Conservation (phyloP, 2,797 vertebrate genomes). For the Rhinatrema bivittatum region DNA sequence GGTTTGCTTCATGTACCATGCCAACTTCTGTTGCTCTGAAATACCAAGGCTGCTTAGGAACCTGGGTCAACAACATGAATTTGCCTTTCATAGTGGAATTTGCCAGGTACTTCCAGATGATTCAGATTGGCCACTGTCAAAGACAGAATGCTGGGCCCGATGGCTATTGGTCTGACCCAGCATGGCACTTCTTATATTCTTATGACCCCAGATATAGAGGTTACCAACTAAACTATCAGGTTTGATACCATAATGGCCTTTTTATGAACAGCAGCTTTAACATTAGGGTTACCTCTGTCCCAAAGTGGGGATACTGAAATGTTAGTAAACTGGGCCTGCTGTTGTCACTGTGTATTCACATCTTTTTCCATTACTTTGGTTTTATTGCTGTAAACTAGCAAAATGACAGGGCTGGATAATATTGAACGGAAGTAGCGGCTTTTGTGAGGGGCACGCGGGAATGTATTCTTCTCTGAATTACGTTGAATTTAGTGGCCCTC, state of each 20-base stretch:
- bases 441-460: slow-evolving; percentile 33
- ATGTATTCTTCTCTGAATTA: slow-evolving; percentile 11
- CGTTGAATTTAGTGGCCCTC: slow-evolving; percentile 36
- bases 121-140: no score
- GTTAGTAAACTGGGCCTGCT: slow-evolving; percentile 24
- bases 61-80: no score
- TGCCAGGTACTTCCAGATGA: no score
- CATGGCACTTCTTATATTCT: no score
- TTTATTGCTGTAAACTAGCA: slow-evolving; percentile 44
- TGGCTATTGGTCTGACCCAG: no score
- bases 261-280: slow-evolving; percentile 2
- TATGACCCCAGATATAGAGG: no score
- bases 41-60: no score
- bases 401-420: no score
- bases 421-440: slow-evolving; percentile 18
- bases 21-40: no score
- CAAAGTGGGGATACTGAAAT: slow-evolving; percentile 5
- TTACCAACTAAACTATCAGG: neutral
- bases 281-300: neutral
- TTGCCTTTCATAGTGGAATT: no score
- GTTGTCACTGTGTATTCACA: slow-evolving; percentile 24
- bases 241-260: neutral
- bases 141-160: no score
- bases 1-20: no score
- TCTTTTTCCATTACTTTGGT: slow-evolving; percentile 32